A percentile compares a stretch with the other conserved stretches of the same genome.
Evolutionary conservation across 2,888 invertebrate species (phyloP).

Genomic region (Tortrix viridana): DNA sequence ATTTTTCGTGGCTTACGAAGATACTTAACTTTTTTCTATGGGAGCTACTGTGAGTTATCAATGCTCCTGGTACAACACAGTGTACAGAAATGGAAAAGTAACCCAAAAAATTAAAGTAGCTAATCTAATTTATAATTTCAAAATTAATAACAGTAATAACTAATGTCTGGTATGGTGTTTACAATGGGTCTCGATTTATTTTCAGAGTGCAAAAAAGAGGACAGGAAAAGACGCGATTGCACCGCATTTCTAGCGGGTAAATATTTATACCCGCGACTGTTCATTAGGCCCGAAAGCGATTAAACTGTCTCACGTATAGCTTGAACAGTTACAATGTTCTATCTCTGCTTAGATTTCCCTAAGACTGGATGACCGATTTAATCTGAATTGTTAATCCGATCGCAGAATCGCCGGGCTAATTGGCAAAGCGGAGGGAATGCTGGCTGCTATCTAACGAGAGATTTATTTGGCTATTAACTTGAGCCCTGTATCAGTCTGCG

Average conservation of each 20-base stretch:
- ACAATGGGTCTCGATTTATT: no score
- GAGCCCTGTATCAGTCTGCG: constrained; percentile 44
- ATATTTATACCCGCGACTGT: constrained; percentile 47
- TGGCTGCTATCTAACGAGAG: constrained; percentile 51
- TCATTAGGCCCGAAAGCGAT: constrained; percentile 67
- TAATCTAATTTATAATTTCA: no score
- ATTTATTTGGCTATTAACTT: constrained; percentile 67
- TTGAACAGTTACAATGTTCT: constrained; percentile 52
- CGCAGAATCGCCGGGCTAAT: constrained; percentile 65
- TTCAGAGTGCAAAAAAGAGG: constrained; percentile 8
- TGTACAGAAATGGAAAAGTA: no score
- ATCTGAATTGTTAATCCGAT: constrained; percentile 77
- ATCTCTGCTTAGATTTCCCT: constrained; percentile 50
- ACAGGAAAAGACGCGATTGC: constrained; percentile 9
- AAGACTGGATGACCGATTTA: constrained; percentile 58
- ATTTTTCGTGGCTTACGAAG: no score
- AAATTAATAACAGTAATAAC: no score
- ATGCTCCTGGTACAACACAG: no score
- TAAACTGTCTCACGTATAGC: constrained; percentile 50
- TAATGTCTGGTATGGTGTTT: not conserved
- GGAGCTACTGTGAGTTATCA: no score
- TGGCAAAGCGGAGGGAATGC: constrained; percentile 62
- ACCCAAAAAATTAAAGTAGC: no score
- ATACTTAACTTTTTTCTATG: no score
- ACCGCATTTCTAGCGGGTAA: constrained; percentile 52